Evolutionary conservation across 2,113 vertebrate species (phyloP).

Genomic region (Tautogolabrus adspersus): DNA sequence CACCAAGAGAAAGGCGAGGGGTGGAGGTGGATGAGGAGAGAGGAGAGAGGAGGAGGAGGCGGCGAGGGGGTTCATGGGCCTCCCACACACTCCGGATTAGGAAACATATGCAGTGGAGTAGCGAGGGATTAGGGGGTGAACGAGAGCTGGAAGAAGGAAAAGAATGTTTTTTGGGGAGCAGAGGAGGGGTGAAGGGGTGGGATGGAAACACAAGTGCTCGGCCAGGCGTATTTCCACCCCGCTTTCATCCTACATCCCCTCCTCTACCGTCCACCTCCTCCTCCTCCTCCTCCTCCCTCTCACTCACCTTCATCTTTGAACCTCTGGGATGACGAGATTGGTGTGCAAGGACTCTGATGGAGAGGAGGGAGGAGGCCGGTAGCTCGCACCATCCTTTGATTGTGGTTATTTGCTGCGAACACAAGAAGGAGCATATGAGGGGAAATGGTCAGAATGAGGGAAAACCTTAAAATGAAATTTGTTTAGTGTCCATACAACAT

Average conservation of each 20-base stretch:
- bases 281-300: constrained; percentile 37
- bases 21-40: constrained; percentile 19
- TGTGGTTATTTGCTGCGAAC: constrained; percentile 47
- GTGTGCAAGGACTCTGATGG: constrained; percentile 40
- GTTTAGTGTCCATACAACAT: neutral
- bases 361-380: constrained; percentile 31
- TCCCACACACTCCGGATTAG: constrained; percentile 83
- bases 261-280: constrained; percentile 8
- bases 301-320: constrained; percentile 76
- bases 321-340: constrained; percentile 56
- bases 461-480: constrained; percentile 26
- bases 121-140: constrained; percentile 79
- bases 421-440: neutral
- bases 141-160: constrained; percentile 69
- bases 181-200: constrained; percentile 46
- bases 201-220: constrained; percentile 70
- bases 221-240: constrained; percentile 72
- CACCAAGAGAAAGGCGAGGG: constrained; percentile 63
- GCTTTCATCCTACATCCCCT: constrained; percentile 68
- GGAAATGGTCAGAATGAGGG: neutral
- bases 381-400: constrained; percentile 30
- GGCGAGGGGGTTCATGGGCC: constrained; percentile 46
- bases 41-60: neutral
- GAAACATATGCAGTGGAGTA: constrained; percentile 81
- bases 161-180: constrained; percentile 74